Base-by-base conservation (phyloP, 37 sponge, comb jelly and placozoan species). In the Crambe crambe region DNA sequence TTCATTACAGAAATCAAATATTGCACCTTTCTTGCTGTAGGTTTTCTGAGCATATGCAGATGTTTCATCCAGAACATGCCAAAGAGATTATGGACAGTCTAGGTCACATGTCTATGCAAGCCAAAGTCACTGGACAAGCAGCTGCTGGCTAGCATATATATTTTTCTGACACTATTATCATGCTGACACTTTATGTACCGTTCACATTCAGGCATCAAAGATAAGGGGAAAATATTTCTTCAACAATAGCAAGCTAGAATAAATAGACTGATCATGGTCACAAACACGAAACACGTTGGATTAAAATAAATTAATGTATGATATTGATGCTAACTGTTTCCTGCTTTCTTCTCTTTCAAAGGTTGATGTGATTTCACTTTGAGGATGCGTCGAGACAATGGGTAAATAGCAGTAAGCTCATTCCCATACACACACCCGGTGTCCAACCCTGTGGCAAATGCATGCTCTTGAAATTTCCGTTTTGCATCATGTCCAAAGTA, bases 401-500 rank as follows among this genome's bases (percentile, higher is more conserved):
- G 86, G 69, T 84, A 86, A 35, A 94, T 78, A 6, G 82, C 95
- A 1, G 92, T 94, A 29, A 94, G 74, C 21, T 76, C 34, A 3
- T 88, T 82, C 0, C 95, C 95, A 77, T 94, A 94, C 5, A 90
- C 91, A 83, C 95, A 94, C 10, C 82, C 95, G 21, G 95, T 90
- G 42, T 94, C 95, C 54, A 94, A 76, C 2, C 91, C 95, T 23
- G 95, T 94, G 18, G 95, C 92, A 67, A 68, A 80, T 15, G 67
- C 38, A 39, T 76, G 76, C 4, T 47, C 40, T 80, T 94, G 91
- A 8, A 87, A 74, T 2, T 42, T 56, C 21, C 92, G 61, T 12
- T 23, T 22, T 20, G 95, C 95, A 77, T 94, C 95, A 63, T 94
- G 95, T 29, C 95, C 95, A 79, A 90, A 94, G 67, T 87, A 94